Conservation (phyloP, 1,140 invertebrate species). For the Lepidurus couesii region DNA sequence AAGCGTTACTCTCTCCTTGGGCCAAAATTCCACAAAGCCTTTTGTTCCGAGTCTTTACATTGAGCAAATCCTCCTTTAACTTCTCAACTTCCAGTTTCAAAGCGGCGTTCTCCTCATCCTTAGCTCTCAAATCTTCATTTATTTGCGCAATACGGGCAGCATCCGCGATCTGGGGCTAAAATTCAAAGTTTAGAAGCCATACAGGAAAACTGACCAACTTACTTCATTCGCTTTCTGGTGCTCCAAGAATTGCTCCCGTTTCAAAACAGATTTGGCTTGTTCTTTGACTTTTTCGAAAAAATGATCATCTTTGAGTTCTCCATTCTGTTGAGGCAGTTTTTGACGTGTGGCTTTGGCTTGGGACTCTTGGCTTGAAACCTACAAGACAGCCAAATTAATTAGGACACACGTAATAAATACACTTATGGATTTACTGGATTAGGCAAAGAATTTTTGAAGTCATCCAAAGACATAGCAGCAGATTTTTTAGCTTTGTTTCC, state of each 20-base stretch:
- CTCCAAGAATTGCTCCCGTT: constrained; percentile 53
- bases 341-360: constrained; percentile 14
- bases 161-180: constrained; percentile 43
- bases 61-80: constrained; percentile 60
- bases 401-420: constrained; percentile 36
- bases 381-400: constrained; percentile 38
- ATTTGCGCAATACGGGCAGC: constrained; percentile 46
- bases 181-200: neutral
- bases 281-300: constrained; percentile 64
- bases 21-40: constrained; percentile 67
- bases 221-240: constrained; percentile 28
- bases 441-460: constrained; percentile 53
- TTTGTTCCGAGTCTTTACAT: constrained; percentile 69
- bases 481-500: constrained; percentile 60
- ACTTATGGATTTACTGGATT: constrained; percentile 39
- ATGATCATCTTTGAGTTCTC: constrained; percentile 43
- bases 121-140: constrained; percentile 58
- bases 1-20: constrained; percentile 68
- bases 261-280: constrained; percentile 57
- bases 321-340: constrained; percentile 12
- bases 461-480: constrained; percentile 55
- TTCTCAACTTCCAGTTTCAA: constrained; percentile 56
- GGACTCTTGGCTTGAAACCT: constrained; percentile 37
- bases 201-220: constrained; percentile 1
- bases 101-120: constrained; percentile 57